These are phyloP conservation scores for Synergus itoensis DNA, from an alignment of 2,888 invertebrate genomes.

Conservation along the genomic window DNA sequence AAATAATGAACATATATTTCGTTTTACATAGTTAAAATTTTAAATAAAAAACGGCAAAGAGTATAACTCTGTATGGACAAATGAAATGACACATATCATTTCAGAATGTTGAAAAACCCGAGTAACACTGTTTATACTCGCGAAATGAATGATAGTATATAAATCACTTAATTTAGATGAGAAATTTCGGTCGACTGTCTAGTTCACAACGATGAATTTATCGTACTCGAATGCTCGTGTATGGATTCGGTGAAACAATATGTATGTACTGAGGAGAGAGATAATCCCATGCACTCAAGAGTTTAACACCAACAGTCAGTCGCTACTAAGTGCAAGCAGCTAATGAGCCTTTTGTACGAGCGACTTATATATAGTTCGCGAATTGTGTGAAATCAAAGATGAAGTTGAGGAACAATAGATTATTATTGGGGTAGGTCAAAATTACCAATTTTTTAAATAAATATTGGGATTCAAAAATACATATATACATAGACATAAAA, in stretches of 20 bases:
- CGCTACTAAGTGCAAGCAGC: constrained; percentile 30
- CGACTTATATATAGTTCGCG: constrained; percentile 29
- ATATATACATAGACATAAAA: too few relatives aligned
- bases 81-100: neutral
- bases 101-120: neutral
- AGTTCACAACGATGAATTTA: constrained; percentile 28
- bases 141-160: neutral
- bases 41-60: neutral
- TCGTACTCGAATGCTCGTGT: constrained; percentile 26
- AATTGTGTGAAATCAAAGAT: constrained; percentile 27
- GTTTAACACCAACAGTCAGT: constrained; percentile 39
- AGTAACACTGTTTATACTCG: constrained; percentile 8
- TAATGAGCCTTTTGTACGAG: constrained; percentile 38
- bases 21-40: neutral
- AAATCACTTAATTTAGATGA: constrained; percentile 14
- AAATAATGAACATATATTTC: neutral
- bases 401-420: constrained; percentile 3
- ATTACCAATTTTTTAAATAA: too few relatives aligned
- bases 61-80: neutral
- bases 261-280: constrained; percentile 27
- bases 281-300: constrained; percentile 38
- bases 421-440: too few relatives aligned
- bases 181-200: constrained; percentile 21
- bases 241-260: constrained; percentile 33
- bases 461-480: too few relatives aligned